Evolutionary conservation across 2,888 invertebrate species (phyloP), one percentile per base, ranked within the genome.

Genomic region (Catocala nupta): DNA sequence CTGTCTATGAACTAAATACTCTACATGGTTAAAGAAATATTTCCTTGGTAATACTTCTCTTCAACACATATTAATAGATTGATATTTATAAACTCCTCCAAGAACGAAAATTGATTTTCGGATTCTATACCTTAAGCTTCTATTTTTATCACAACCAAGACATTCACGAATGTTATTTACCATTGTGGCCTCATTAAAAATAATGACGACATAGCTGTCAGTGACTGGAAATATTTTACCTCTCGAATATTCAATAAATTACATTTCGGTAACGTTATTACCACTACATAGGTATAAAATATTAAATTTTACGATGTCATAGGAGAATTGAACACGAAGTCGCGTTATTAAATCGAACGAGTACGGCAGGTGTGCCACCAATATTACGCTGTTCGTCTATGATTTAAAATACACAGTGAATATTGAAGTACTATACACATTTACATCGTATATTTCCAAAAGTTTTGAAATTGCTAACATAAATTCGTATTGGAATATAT

Each of bases 291-390:
- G 50, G 57, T 61, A 75, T 78, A 81, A 83, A 82, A 84, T 88
- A 88, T 85, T 86, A 82, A 80, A 87, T 86, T 87, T 87, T 85
- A 86, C 77, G 82, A 86, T 81, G 85, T 86, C 83, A 83, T 81
- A 82, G 80, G 79, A 84, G 86, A 85, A 90, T 90, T 87, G 89
- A 87, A 88, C 88, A 84, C 73, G 85, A 76, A 86, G 78, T 85
- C 77, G 78, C 82, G 88, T 91, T 92, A 92, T 92, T 91, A 92
- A 91, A 91, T 90, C 85, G 86, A 82, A 85, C 82, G 81, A 74
- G 78, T 70, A 83, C 78, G 79, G 79, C 92, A 91, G 91, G 92
- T 92, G 91, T 75, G 83, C 77, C 72, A 58, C 67, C 78, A 81
- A 87, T 89, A 87, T 89, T 84, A 80, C 81, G 76, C 59, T 79